phyloP scores from a whole-genome alignment of 2,113 vertebrate genomes.

The Anhinga rufa region DNA sequence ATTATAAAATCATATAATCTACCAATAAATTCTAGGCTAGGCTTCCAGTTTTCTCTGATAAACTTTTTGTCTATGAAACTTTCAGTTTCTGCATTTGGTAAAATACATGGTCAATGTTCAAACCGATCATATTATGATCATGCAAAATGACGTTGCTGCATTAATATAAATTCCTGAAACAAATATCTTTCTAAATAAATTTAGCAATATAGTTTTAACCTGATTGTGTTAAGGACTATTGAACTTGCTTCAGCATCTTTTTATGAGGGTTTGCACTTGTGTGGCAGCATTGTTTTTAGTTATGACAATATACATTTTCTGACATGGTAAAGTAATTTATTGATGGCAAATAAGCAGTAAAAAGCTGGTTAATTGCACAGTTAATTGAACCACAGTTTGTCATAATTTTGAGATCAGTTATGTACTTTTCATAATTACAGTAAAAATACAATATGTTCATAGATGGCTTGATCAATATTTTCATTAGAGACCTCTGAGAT shows the following conservation, averaged over 20 bases:
- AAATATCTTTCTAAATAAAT: background rate
- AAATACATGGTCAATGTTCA: background rate
- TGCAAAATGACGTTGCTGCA: background rate
- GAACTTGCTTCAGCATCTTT: background rate
- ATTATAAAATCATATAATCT: background rate
- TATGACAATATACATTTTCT: background rate
- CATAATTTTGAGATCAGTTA: background rate
- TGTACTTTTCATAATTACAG: background rate
- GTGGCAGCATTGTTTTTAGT: background rate
- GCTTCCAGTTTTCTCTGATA: background rate
- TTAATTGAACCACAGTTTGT: background rate
- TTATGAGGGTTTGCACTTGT: background rate
- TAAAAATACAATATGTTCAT: background rate
- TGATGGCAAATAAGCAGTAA: background rate
- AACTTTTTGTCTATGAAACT: background rate
- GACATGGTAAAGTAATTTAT: background rate
- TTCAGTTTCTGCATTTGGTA: background rate
- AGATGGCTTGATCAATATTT: background rate
- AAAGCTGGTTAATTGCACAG: background rate
- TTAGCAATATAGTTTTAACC: background rate
- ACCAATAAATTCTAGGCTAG: background rate
- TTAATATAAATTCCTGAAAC: background rate
- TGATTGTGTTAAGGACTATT: background rate
- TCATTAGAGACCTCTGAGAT: background rate
- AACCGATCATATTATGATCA: background rate